Conservation (phyloP, 2,888 invertebrate genomes). For the Erynnis tages region DNA sequence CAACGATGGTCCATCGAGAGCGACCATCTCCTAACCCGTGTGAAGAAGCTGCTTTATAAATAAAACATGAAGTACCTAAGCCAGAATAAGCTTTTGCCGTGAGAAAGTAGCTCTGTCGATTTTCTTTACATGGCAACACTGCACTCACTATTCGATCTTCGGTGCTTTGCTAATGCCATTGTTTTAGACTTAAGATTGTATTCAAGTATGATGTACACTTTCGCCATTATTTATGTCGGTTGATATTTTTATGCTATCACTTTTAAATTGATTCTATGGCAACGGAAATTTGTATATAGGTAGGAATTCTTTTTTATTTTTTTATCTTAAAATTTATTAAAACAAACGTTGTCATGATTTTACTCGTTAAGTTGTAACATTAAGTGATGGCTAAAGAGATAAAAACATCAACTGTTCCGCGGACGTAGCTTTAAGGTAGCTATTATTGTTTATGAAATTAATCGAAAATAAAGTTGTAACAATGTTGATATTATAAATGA, state of each 20-base stretch:
- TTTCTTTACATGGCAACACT: slow-evolving; percentile 30
- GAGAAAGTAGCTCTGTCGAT: slow-evolving; percentile 32
- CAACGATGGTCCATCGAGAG: slow-evolving; percentile 17
- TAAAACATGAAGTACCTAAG: slow-evolving; percentile 32
- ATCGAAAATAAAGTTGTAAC: slow-evolving; percentile 33
- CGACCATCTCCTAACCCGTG: slow-evolving; percentile 9
- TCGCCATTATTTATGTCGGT: slow-evolving; percentile 13
- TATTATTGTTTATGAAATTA: slow-evolving; percentile 27
- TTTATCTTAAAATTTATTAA: no score
- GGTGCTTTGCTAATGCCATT: slow-evolving; percentile 53
- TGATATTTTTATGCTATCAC: slow-evolving; percentile 13
- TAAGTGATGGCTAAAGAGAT: slow-evolving; percentile 23
- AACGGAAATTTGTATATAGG: slow-evolving; percentile 2
- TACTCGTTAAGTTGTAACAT: background rate
- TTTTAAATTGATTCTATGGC: background rate
- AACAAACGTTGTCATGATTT: background rate
- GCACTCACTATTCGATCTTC: slow-evolving; percentile 13
- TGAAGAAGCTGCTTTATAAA: slow-evolving; percentile 28
- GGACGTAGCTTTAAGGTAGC: slow-evolving; percentile 47
- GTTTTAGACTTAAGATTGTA: slow-evolving; percentile 47
- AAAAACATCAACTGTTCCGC: slow-evolving; percentile 41
- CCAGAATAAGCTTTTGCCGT: slow-evolving; percentile 32
- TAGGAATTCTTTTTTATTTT: slow-evolving; percentile 10
- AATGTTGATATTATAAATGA: slow-evolving; percentile 62
- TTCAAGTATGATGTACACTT: slow-evolving; percentile 23